These are phyloP conservation scores for Cheilinus undulatus DNA, from an alignment of 2,113 vertebrate genomes.

Conservation along the genomic window DNA sequence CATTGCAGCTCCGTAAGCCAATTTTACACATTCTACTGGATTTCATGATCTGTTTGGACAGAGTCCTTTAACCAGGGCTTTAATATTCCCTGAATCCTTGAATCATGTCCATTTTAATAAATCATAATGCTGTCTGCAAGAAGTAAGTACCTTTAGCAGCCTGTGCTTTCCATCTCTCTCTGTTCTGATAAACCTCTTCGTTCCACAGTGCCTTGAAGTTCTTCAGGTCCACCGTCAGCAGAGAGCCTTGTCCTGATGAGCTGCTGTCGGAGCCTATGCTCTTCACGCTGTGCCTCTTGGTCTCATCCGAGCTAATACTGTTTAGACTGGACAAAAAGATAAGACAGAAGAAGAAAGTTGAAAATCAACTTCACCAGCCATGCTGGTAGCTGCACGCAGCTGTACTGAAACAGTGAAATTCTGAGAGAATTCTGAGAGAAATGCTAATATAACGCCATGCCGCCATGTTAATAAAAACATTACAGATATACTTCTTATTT, in stretches of 20 bases:
- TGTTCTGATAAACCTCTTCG: constrained; percentile 92
- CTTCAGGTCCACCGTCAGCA: constrained; percentile 93
- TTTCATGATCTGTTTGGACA: not conserved
- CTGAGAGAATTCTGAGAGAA: too few species aligned
- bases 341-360: not conserved
- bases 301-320: constrained; percentile 89
- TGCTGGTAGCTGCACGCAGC: not conserved
- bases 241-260: constrained; percentile 87
- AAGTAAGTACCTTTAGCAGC: constrained; percentile 90
- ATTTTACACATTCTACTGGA: constrained; percentile 8
- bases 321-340: constrained; percentile 84
- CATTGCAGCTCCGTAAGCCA: constrained; percentile 4
- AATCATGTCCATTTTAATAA: not conserved
- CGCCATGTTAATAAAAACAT: not conserved
- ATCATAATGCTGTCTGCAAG: not conserved
- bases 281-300: constrained; percentile 89
- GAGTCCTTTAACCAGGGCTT: constrained; percentile 2
- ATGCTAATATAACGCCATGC: not conserved
- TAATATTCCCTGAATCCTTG: not conserved
- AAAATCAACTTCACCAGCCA: not conserved
- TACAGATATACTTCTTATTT: not conserved
- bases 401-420: not conserved
- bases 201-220: constrained; percentile 94
- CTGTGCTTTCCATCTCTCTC: constrained; percentile 95
- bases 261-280: constrained; percentile 90